Evolutionary conservation across 2,113 vertebrate species (phyloP).

Genomic region (Semnornis frantzii): DNA sequence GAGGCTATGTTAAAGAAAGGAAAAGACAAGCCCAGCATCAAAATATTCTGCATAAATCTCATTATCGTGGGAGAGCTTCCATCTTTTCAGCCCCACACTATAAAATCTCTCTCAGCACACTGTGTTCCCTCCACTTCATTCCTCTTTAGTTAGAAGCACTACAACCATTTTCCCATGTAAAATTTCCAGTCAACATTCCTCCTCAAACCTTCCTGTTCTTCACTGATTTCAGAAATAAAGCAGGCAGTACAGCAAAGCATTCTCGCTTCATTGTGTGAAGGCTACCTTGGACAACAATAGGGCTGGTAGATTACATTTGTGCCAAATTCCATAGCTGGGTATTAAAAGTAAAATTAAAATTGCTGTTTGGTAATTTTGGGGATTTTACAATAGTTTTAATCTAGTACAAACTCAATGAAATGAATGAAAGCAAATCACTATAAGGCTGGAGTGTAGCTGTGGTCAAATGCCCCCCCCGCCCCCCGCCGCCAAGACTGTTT

Average conservation of each 20-base stretch:
- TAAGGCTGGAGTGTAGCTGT: neutral
- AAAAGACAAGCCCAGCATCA: neutral
- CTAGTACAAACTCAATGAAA: neutral
- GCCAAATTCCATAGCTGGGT: neutral
- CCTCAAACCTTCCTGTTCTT: neutral
- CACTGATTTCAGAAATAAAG: neutral
- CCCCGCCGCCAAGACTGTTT: neutral
- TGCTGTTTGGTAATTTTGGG: neutral
- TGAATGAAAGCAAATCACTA: neutral
- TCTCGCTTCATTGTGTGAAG: neutral
- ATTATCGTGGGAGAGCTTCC: conserved; percentile 22
- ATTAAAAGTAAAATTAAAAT: neutral
- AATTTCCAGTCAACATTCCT: neutral
- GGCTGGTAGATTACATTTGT: neutral
- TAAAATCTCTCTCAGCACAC: conserved; percentile 42
- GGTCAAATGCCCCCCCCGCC: neutral
- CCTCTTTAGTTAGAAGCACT: neutral
- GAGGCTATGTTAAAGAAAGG: neutral
- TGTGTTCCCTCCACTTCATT: conserved; percentile 17
- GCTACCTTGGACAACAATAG: neutral
- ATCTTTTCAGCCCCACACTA: conserved; percentile 37
- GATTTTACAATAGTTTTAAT: neutral
- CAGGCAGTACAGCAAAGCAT: neutral
- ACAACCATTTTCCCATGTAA: neutral
- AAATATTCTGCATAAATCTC: conserved; percentile 11